Conservation (phyloP, 2,797 vertebrate genomes). For the Xenentodon cancila region DNA sequence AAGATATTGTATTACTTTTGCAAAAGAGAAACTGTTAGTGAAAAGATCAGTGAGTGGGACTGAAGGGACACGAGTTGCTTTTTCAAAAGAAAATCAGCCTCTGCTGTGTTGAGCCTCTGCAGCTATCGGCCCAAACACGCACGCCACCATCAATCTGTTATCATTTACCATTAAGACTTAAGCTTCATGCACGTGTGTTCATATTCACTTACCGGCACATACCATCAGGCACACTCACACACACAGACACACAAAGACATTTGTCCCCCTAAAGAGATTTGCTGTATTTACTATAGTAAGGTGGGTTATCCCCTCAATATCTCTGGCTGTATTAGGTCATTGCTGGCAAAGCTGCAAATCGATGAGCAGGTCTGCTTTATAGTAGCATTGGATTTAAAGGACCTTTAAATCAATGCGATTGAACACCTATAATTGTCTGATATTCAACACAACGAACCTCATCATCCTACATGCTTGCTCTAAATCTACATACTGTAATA, state of each 20-base stretch:
- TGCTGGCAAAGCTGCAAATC: conserved; percentile 33
- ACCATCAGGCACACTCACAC: conserved; percentile 22
- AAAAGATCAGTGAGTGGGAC: conserved; percentile 71
- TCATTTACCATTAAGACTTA: conserved; percentile 4
- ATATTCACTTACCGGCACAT: background rate
- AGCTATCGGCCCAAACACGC: conserved; percentile 52
- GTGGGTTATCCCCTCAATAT: conserved; percentile 37
- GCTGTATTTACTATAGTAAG: conserved; percentile 16
- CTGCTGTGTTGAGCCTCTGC: conserved; percentile 60
- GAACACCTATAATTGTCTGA: conserved; percentile 29
- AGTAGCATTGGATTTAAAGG: conserved; percentile 25
- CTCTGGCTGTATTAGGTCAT: conserved; percentile 21
- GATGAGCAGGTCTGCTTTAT: conserved; percentile 26
- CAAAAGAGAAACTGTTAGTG: conserved; percentile 76
- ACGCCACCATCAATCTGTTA: conserved; percentile 19
- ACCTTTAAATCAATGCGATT: conserved; percentile 39
- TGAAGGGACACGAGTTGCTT: conserved; percentile 72
- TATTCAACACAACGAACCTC: conserved; percentile 23
- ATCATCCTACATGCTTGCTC: conserved; percentile 5
- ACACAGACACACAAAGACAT: conserved; percentile 7
- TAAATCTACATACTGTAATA: background rate
- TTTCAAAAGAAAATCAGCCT: conserved; percentile 66
- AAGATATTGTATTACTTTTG: conserved; percentile 79
- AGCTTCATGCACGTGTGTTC: conserved; percentile 16
- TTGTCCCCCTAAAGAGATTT: conserved; percentile 13